Base-by-base conservation (phyloP, 2,888 invertebrate species). In the Tetramorium bicarinatum region DNA sequence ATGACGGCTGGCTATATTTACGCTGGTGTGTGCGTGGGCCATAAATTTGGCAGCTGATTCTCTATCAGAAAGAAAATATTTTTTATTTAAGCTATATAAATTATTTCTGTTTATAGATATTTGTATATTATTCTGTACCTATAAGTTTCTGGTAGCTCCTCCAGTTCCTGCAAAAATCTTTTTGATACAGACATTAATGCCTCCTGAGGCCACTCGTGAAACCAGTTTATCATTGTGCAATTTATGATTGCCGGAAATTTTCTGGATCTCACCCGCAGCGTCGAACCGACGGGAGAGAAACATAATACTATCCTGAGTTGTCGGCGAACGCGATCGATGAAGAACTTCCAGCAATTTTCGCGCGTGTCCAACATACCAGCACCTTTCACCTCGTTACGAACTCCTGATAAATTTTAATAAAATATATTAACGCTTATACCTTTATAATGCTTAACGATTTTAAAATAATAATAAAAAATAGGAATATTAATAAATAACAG, bases 161-260 rank as follows among this genome's bases (percentile, higher is more conserved):
- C 96, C 11, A 98, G 95, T 91, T 98, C 97, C 92, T 97, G 97
- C 85, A 99, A 95, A 95, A 99, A 99, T 90, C 97, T 96, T 95
- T 97, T 96, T 29, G 99, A 98, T 13, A 99, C 99, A 9, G 99
- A 99, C 85, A 99, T 97, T 83, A 99, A 96, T 80, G 99, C 99
- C 95, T 99, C 99, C 95, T 99, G 98, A 3, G 99, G 99, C 99
- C 99, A 99, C 95, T 99, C 99, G 94, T 99, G 99, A 95, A 99
- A 99, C 99, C 99, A 99, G 95, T 99, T 99, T 88, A 99, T 99
- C 76, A 98, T 97, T 8, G 99, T 99, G 92, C 98, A 98, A 95
- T 99, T 99, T 88, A 98, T 98, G 86, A 99, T 97, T 11, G 99
- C 99, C 0, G 99, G 99, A 95, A 99, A 99, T 95, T 99, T 99